Evolutionary conservation across 2,888 invertebrate species (phyloP), one percentile per base, ranked within the genome.

Genomic region (Platerodrilus igneus): DNA sequence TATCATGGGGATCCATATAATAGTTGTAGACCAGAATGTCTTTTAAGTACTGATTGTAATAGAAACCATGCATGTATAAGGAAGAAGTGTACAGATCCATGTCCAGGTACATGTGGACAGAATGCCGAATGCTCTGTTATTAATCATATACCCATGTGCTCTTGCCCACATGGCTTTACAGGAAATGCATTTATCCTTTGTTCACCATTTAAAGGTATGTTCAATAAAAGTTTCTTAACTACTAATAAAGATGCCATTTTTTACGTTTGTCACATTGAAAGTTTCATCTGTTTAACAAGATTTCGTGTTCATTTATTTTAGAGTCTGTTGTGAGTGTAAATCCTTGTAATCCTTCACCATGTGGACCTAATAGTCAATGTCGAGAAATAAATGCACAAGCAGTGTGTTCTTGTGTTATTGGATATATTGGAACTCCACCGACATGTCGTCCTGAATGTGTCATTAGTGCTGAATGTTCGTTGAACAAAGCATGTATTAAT

Each of bases 381-480:
- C 71, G 72, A 51, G 78, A 79, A 64, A 74, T 76, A 57, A 78
- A 79, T 54, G 75, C 74, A 41, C 77, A 78, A 5, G 83, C 81
- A 14, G 73, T 81, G 2, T 86, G 86, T 56, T 72, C 75, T 44
- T 86, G 86, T 56, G 69, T 77, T 27, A 74, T 78, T 31, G 82
- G 79, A 11, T 86, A 81, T 61, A 78, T 79, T 51, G 88, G 87
- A 32, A 82, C 84, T 63, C 86, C 87, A 19, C 83, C 84, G 65
- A 80, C 81, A 13, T 86, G 86, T 63, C 75, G 81, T 27, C 86
- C 86, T 8, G 85, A 86, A 67, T 86, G 86, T 64, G 71, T 80
- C 1, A 64, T 79, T 21, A 81, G 83, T 59, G 78, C 83, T 1
- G 86, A 85, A 55, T 86, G 86, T 63, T 69, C 79, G 2, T 78